Evolutionary conservation across 2,113 vertebrate genomes (phyloP).

Genomic region (Spilogale gracilis): DNA sequence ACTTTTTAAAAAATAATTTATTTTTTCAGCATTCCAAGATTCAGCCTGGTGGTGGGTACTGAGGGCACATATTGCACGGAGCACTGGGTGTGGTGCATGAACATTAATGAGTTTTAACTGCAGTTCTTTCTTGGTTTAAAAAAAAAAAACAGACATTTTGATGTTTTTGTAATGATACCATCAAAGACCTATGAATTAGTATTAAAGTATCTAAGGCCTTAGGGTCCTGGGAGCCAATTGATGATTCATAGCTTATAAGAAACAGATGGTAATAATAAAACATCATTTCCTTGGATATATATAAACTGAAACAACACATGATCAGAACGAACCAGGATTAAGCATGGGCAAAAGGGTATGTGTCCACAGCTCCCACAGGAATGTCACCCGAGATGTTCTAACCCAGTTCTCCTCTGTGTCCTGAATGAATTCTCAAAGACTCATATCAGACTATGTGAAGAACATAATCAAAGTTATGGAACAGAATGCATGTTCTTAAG

Average conservation of each 20-base stretch:
- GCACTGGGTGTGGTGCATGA: no score
- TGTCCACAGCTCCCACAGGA: neutral
- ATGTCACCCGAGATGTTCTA: neutral
- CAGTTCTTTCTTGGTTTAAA: neutral
- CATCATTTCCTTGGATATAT: slow-evolving; percentile 29
- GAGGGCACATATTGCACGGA: no score
- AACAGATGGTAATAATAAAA: slow-evolving; percentile 66
- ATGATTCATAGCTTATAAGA: slow-evolving; percentile 58
- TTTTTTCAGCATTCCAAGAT: no score
- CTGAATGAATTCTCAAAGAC: neutral
- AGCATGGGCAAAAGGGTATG: neutral
- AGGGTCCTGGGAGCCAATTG: neutral
- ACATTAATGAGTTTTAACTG: neutral
- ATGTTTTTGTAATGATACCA: neutral
- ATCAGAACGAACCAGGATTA: slow-evolving; percentile 28
- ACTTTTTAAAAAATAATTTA: no score
- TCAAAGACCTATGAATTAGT: slow-evolving; percentile 26
- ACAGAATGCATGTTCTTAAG: neutral
- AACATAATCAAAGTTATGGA: slow-evolving; percentile 2
- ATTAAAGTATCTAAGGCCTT: neutral
- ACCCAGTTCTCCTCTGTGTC: neutral
- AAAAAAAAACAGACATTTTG: neutral
- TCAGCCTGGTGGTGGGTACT: no score
- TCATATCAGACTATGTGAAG: neutral
- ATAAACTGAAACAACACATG: slow-evolving; percentile 12